Evolutionary conservation across 2,797 vertebrate species (phyloP).

Genomic region (Paramormyrops hopkinsi): DNA sequence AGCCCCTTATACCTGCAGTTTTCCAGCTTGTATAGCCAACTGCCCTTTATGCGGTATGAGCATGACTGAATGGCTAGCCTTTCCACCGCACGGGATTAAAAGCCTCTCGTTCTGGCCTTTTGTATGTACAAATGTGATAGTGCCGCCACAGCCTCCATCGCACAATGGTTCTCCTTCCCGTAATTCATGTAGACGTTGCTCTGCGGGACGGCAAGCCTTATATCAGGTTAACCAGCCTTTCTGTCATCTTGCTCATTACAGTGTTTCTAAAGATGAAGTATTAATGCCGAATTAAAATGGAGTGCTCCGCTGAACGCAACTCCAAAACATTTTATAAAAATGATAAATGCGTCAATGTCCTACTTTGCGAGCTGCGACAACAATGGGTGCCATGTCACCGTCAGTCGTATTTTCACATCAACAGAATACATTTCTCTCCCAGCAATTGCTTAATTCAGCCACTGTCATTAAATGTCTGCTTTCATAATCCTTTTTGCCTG

Average conservation of each 20-base stretch:
- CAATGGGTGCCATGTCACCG: not conserved
- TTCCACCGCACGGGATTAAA: not conserved
- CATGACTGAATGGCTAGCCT: not conserved
- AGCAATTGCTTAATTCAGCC: conserved; percentile 3
- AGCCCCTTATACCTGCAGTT: not conserved
- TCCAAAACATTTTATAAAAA: not conserved
- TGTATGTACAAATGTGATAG: conserved; percentile 3
- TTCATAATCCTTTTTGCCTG: not conserved
- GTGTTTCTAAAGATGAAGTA: not conserved
- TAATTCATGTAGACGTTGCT: conserved; percentile 1
- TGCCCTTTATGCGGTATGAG: not conserved
- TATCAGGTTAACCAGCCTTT: conserved; percentile 8
- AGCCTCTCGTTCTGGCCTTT: not conserved
- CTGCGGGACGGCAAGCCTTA: not conserved
- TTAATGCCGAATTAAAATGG: not conserved
- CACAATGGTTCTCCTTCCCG: not conserved
- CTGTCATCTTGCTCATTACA: conserved; percentile 2
- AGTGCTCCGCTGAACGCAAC: not conserved
- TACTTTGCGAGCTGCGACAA: not conserved
- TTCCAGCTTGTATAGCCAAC: not conserved
- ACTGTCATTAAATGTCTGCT: not conserved
- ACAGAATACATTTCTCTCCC: not conserved
- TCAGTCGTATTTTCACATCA: not conserved
- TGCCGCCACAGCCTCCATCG: not conserved
- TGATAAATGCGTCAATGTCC: not conserved